Evolutionary conservation across 2,888 invertebrate species (phyloP), one percentile per base, ranked within the genome.

Genomic region (Nemurella pictetii): DNA sequence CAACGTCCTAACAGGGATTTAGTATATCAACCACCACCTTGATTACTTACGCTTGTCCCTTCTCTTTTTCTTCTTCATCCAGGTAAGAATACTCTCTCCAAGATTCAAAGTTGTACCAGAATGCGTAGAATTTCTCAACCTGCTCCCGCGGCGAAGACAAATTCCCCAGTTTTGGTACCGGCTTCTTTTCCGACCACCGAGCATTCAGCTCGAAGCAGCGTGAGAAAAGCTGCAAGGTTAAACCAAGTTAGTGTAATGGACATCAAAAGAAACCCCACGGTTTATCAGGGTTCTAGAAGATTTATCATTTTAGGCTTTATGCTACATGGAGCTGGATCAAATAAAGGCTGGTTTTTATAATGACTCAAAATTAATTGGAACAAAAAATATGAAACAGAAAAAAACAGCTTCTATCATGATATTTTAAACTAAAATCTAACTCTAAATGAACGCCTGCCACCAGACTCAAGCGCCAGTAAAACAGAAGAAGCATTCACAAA

Each of bases 1-100:
- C n/a, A n/a, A n/a, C n/a, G n/a, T n/a, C n/a, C n/a, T n/a, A n/a
- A n/a, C n/a, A n/a, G n/a, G n/a, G n/a, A n/a, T n/a, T n/a, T n/a
- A n/a, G n/a, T n/a, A n/a, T n/a, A n/a, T n/a, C n/a, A n/a, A n/a
- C n/a, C n/a, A n/a, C n/a, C n/a, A n/a, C n/a, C n/a, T n/a, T n/a
- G 35, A 35, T 83, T 30, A 89, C 90, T 89, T 88, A 92, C 91
- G 92, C 98, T 90, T 98, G 97, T 0, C 99, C 99, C 89, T 96
- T 97, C 89, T 99, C 98, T 90, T 99, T 99, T 89, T 99, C 99
- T 90, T 99, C 99, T 91, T 99, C 99, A 90, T 99, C 99, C 87
- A 98, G 92, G 90, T 99, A 99, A 0, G 99, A 99, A 91, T 96
- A 99, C 90, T 99, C 99, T 86, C 99, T 93, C 99, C 99, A 99